Base-by-base conservation (phyloP, 2,888 invertebrate species). In the Drosophila leonis region DNA sequence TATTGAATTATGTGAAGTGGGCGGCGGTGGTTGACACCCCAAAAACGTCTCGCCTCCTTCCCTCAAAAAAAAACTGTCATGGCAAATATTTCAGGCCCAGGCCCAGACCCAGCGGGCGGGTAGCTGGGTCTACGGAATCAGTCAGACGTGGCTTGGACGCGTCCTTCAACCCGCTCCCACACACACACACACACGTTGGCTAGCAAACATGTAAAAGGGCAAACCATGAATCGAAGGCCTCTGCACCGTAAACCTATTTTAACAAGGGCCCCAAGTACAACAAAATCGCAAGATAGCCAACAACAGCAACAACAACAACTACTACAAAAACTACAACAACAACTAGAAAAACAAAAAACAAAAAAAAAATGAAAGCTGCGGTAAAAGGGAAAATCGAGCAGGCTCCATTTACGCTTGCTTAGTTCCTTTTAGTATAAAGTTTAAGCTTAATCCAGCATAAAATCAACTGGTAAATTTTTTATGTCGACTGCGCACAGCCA, bases 361-460 rank as follows among this genome's bases (percentile, higher is more conserved):
- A 44, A 6, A 18, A 31, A 15, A 31, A 20, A 37, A 78, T 35
- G 33, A 59, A 59, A 62, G 10, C 20, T 37, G 48, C 7, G 44
- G 60, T 31, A 48, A 55, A 61, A 54, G 44, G 48, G 60, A 57
- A 61, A 68, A 57, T 64, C 63, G 62, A 59, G 71, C 67, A 31
- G 57, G 65, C 72, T 63, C 74, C 74, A 89, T 87, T 90, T 89
- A 87, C 90, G 90, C 86, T 87, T 90, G 86, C 90, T 90, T 90
- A 88, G 90, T 82, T 90, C 88, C 90, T 90, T 90, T 87, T 86
- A 84, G 90, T 87, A 89, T 84, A 90, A 86, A 90, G 88, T 90
- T 90, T 82, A 82, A 88, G 90, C 85, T 84, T 90, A 90, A 87
- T 90, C 90, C 90, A 87, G 90, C 86, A 90, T 86, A 86, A 86